Evolutionary conservation across 2,888 invertebrate genomes (phyloP), one percentile per base, ranked within the genome.

Genomic region (Gymnocheta viridis): DNA sequence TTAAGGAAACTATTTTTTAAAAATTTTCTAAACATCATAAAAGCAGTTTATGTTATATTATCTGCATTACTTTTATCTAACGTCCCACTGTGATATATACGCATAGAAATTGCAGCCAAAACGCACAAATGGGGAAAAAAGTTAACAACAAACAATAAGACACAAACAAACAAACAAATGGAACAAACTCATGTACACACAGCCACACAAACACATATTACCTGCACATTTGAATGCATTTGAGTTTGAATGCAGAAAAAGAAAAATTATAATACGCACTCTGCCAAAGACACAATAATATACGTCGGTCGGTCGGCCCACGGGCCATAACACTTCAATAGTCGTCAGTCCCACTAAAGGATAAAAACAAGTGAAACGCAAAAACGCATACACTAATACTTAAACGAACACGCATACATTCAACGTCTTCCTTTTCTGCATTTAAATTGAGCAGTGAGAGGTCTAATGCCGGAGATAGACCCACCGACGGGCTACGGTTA

Each of bases 321-420:
- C 77, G 82, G 82, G 74, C 82, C 77, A 82, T 81, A 83, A 79
- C 85, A 85, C 82, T 85, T 83, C 77, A 85, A 74, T 85, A 83
- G 74, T 70, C 72, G 60, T 51, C 73, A 77, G 79, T 77, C 82
- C 74, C 82, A 82, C 76, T 64, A 82, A 78, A 82, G 67, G 64
- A 85, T 66, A 54, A 38, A 49, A 35, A 64, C 56, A 69, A 56
- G 66, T 73, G 44, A 66, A 64, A 56, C 44, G 29, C 54, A 81
- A 38, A 79, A 41, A 60, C 67, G 78, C 56, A 27, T 60, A 14
- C 29, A 60, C 56, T 17, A 14, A 56, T 41, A 74, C 41, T n/a
- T 12, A 19, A 5, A 17, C 19, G 35, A 6, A 67, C n/a, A 51
- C 22, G 19, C 19, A 51, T 47, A 32, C 27, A 70, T 41, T 51